A percentile compares a stretch with the other conserved stretches of the same genome.
Evolutionary conservation across 2,113 vertebrate species (phyloP).

Genomic region (Brachypteracias leptosomus): DNA sequence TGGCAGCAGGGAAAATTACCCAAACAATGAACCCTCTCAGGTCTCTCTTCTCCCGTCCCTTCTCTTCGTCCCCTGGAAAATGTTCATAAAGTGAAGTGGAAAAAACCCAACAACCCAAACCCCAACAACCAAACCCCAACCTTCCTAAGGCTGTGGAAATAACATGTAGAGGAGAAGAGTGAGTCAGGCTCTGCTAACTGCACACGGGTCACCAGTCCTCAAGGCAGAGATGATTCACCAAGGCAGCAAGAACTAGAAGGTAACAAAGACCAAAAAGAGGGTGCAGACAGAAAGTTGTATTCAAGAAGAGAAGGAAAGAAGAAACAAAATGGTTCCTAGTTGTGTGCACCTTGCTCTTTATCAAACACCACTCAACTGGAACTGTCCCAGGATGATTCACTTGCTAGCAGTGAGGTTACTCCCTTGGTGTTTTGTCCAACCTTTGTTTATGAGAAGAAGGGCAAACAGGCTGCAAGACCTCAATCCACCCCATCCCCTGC

Average conservation of each 20-base stretch:
- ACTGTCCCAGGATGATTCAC: neutral
- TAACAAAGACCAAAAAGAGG: neutral
- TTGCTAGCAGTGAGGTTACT: neutral
- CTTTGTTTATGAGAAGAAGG: neutral
- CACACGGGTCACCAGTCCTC: slow-evolving; percentile 7
- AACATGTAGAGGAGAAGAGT: slow-evolving; percentile 29
- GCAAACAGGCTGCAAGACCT: neutral
- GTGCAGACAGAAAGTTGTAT: neutral
- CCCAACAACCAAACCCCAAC: slow-evolving; percentile 14
- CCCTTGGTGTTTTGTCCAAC: neutral
- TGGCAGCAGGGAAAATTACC: neutral
- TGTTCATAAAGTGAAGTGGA: neutral
- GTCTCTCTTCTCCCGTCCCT: neutral
- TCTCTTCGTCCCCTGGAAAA: neutral
- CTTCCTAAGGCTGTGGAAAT: slow-evolving; percentile 35
- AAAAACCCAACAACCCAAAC: neutral
- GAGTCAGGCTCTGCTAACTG: slow-evolving; percentile 58
- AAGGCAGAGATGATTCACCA: slow-evolving; percentile 42
- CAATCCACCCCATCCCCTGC: neutral
- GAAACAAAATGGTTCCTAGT: neutral
- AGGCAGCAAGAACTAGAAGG: neutral
- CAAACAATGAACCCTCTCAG: slow-evolving; percentile 30
- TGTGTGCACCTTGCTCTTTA: neutral
- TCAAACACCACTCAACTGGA: neutral
- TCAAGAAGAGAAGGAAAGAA: neutral